Conservation (phyloP, 2,888 invertebrate species). For the Drosophila cracens region DNA sequence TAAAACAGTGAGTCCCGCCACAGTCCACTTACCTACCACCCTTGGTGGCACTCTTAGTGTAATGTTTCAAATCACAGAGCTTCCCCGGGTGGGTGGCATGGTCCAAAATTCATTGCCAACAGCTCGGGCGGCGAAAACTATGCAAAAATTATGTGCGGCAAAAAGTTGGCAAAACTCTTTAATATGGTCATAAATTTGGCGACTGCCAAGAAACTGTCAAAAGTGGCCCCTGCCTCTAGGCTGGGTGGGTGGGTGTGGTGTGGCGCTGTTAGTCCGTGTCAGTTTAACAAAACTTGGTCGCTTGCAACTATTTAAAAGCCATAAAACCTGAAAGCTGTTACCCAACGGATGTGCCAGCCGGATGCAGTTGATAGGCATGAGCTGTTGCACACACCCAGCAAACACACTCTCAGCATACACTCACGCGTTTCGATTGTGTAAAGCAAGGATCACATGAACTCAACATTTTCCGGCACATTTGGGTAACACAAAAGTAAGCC, state of each 20-base stretch:
- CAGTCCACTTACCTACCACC: neutral
- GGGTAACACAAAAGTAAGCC: constrained; percentile 66
- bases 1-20: neutral
- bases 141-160: constrained; percentile 69
- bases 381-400: constrained; percentile 32
- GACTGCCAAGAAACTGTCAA: constrained; percentile 61
- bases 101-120: neutral
- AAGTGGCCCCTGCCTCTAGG: constrained; percentile 33
- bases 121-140: constrained; percentile 61
- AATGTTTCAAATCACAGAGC: constrained; percentile 25
- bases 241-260: neutral
- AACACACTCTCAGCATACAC: constrained; percentile 5
- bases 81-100: neutral
- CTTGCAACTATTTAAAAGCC: constrained; percentile 79
- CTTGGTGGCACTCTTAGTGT: constrained; percentile 3
- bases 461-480: constrained; percentile 73
- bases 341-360: constrained; percentile 68
- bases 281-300: constrained; percentile 33
- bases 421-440: constrained; percentile 2
- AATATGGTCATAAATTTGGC: constrained; percentile 80
- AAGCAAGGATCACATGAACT: constrained; percentile 44
- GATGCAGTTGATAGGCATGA: constrained; percentile 75
- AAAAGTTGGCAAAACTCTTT: constrained; percentile 63
- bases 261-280: neutral
- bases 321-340: constrained; percentile 77